A percentile compares a stretch with the other conserved stretches of the same genome.
Conservation (phyloP, 2,888 invertebrate genomes). For the Pherbina coryleti region DNA sequence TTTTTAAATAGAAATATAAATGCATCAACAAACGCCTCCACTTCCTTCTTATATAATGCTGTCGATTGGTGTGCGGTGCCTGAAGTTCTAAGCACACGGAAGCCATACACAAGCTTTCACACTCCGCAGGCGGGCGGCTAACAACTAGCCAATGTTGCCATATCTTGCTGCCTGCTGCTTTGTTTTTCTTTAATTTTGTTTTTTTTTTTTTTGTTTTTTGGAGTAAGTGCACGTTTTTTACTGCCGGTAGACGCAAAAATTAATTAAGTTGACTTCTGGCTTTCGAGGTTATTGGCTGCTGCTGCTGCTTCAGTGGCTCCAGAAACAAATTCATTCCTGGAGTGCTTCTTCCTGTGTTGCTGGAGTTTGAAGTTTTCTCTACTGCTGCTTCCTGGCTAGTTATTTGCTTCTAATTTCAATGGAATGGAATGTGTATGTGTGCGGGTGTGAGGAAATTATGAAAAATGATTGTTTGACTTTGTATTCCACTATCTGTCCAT, state of each 20-base stretch:
- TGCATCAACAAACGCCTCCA: constrained; percentile 24
- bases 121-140: constrained; percentile 16
- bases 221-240: neutral
- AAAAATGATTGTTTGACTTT: constrained; percentile 37
- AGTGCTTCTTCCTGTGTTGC: constrained; percentile 2
- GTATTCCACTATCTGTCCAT: neutral
- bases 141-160: constrained; percentile 17
- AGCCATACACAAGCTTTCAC: constrained; percentile 37
- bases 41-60: constrained; percentile 4
- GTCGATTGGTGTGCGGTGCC: constrained; percentile 24
- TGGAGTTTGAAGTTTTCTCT: neutral
- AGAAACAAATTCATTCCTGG: neutral
- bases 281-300: constrained; percentile 32
- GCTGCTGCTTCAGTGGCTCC: neutral
- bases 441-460: constrained; percentile 23
- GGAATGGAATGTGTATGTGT: constrained; percentile 8
- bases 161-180: constrained; percentile 12
- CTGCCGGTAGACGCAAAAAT: constrained; percentile 26
- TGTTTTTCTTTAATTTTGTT: neutral
- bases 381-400: neutral
- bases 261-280: constrained; percentile 40
- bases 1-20: neutral
- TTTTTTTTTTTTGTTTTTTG: neutral
- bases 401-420: constrained; percentile 13
- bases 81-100: constrained; percentile 26